Evolutionary conservation across 2,888 invertebrate species (phyloP), one percentile per base, ranked within the genome.

Genomic region (Ceramica pisi): DNA sequence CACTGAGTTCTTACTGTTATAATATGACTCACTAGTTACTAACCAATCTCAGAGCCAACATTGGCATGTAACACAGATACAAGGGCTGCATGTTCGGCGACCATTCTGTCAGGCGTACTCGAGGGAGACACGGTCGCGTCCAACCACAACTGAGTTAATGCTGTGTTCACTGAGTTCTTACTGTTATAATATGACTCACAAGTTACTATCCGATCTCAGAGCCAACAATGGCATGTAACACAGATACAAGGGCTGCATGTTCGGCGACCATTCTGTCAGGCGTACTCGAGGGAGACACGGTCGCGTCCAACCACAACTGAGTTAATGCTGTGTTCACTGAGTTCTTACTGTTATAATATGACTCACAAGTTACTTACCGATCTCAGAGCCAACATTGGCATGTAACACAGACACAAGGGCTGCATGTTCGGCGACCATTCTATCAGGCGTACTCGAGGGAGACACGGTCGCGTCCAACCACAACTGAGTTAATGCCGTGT

Each of bases 181-280:
- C 23, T 14, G 6, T 19, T 46, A 12, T 2, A 19, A 1, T 46
- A 19, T 19, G 19, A 19, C 19, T 0, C 12, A 31, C 4, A 61
- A 46, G 31, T 31, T 31, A 31, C 19, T 46, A 8, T 7, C 46
- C 46, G 0, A 46, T 46, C 14, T 46, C 46, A n/a, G 46, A 46
- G 19, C 46, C 46, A n/a, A 46, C 8, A n/a, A n/a, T n/a, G 0
- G 46, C 46, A 46, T 46, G n/a, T n/a, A 99, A 92, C 78, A 98
- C 97, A 0, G 98, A 97, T 19, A 99, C 95, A 1, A 99, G 91
- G 84, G 99, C 97, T 38, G 98, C 97, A 88, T 99, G 98, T 87
- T 99, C 99, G 23, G 98, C 97, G 0, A 98, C 95, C 88, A 99
- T 96, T 38, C 98, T 94, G 85, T 98, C 98, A 0, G 98, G 98